Evolutionary conservation across 2,888 invertebrate genomes (phyloP).

Genomic region (Campaea margaritaria): DNA sequence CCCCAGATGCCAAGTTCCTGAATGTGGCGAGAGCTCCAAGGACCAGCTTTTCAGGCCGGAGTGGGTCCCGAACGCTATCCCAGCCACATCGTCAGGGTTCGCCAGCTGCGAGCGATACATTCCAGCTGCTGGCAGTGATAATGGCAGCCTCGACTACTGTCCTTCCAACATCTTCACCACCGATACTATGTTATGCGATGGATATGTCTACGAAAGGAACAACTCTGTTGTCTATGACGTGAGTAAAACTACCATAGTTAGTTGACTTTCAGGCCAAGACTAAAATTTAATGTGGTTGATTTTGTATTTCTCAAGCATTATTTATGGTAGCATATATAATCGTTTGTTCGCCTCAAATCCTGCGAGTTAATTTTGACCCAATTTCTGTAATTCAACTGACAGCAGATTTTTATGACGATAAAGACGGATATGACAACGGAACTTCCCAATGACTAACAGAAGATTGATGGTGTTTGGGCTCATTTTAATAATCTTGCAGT

Average conservation of each 20-base stretch:
- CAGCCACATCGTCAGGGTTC: slow-evolving; percentile 58
- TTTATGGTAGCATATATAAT: too few species aligned
- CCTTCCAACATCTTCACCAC: slow-evolving; percentile 58
- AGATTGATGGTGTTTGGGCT: too few species aligned
- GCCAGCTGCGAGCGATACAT: slow-evolving; percentile 77
- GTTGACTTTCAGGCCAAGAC: too few species aligned
- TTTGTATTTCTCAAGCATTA: too few species aligned
- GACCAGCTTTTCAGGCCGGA: slow-evolving; percentile 59
- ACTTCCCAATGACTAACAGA: too few species aligned
- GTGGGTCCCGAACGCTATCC: slow-evolving; percentile 79
- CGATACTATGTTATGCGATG: slow-evolving; percentile 52
- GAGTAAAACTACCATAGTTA: slow-evolving; percentile 49
- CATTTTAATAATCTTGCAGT: too few species aligned
- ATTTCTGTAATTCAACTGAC: too few species aligned
- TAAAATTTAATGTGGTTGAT: too few species aligned
- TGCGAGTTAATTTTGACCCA: too few species aligned
- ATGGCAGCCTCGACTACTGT: slow-evolving; percentile 58
- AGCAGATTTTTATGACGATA: too few species aligned
- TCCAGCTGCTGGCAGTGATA: slow-evolving; percentile 43
- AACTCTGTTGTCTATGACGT: slow-evolving; percentile 76
- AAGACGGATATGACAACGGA: too few species aligned
- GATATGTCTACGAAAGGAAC: slow-evolving; percentile 64
- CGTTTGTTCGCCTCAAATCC: too few species aligned
- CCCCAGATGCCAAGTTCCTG: slow-evolving; percentile 79
- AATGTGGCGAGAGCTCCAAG: slow-evolving; percentile 74